Evolutionary conservation across 35 echinoderm and acorn worm genomes (phyloP).

Genomic region (Heliocidaris erythrogramma): DNA sequence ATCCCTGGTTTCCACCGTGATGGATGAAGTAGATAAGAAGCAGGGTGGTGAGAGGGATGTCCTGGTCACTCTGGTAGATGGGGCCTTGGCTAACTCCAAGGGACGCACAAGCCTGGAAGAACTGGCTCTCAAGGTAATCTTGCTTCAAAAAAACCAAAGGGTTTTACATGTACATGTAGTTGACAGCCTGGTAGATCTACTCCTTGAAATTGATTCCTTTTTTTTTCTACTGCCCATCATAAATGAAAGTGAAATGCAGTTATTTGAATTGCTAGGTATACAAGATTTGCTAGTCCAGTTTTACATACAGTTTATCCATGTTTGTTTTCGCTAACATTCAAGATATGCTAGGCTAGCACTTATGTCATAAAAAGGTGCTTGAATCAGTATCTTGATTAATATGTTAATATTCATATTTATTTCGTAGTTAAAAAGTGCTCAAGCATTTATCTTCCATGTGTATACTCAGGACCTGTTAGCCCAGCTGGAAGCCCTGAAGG

Average conservation of each 20-base stretch:
- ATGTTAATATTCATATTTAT: no score
- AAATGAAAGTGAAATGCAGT: no score
- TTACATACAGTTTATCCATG: no score
- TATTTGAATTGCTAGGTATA: no score
- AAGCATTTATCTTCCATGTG: not conserved
- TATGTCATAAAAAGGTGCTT: no score
- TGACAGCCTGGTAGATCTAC: not conserved
- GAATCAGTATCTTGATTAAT: no score
- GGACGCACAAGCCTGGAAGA: slow-evolving; percentile 40
- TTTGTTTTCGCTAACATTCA: no score
- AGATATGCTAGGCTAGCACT: no score
- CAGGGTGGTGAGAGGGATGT: slow-evolving; percentile 75
- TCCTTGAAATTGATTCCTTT: not conserved
- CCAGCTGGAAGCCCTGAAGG: slow-evolving; percentile 62
- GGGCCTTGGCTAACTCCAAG: slow-evolving; percentile 26
- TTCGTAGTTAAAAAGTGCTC: no score
- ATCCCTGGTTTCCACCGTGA: slow-evolving; percentile 53
- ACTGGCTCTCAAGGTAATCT: slow-evolving; percentile 63
- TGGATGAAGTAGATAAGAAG: slow-evolving; percentile 91
- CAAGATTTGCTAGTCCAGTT: no score
- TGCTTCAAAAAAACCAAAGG: not conserved
- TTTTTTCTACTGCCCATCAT: no score
- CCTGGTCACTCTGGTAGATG: slow-evolving; percentile 62
- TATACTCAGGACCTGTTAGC: slow-evolving; percentile 49
- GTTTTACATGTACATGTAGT: no score